These are phyloP conservation scores for Chauna torquata DNA, from an alignment of 2,113 vertebrate genomes.

Conservation along the genomic window DNA sequence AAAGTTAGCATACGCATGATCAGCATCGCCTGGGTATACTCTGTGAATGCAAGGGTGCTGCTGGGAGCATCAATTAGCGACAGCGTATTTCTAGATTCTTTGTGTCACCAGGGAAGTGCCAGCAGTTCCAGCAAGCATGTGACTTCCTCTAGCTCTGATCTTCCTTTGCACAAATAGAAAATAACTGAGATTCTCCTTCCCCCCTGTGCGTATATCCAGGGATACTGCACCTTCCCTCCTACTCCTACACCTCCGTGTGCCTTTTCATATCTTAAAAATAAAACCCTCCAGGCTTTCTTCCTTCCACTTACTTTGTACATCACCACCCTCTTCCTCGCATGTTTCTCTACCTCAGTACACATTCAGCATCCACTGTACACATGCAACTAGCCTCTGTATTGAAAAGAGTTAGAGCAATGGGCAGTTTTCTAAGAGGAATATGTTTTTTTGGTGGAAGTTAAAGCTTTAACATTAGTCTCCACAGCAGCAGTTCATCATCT, in stretches of 20 bases:
- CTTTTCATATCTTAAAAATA: slow-evolving; percentile 52
- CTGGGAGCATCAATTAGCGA: background rate
- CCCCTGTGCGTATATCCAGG: slow-evolving; percentile 9
- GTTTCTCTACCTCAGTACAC: background rate
- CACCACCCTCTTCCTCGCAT: background rate
- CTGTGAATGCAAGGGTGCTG: background rate
- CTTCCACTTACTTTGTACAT: background rate
- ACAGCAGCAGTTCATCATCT: background rate
- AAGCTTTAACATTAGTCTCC: background rate
- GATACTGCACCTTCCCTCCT: slow-evolving; percentile 54
- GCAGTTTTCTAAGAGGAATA: background rate
- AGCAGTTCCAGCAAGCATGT: background rate
- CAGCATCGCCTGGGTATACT: background rate
- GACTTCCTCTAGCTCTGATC: background rate
- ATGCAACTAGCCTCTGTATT: background rate
- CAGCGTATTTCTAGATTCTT: background rate
- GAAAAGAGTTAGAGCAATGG: background rate
- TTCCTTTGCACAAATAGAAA: slow-evolving; percentile 8
- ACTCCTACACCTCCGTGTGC: slow-evolving; percentile 59
- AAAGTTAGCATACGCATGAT: background rate
- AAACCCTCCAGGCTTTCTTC: slow-evolving; percentile 31
- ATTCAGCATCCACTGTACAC: background rate
- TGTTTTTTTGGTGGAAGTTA: background rate
- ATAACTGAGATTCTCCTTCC: background rate
- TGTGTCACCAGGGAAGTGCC: background rate